These are phyloP conservation scores for Neocrepidodera transversa DNA, from an alignment of 2,888 invertebrate genomes.

Conservation along the genomic window DNA sequence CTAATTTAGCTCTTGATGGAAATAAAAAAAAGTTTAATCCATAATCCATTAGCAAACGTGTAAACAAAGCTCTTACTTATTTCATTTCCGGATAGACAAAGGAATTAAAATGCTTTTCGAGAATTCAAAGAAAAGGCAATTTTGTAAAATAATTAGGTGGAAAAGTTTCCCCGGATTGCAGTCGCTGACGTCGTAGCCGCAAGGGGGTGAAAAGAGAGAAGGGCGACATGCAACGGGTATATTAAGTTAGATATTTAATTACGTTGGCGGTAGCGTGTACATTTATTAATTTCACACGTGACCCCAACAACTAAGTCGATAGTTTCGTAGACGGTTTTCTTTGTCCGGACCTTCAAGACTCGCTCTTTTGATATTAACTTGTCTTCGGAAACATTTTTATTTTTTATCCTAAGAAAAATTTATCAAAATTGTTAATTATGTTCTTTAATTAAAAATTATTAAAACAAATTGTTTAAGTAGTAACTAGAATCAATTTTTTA, in stretches of 20 bases:
- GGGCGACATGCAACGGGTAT: slow-evolving; percentile 52
- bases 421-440: no score
- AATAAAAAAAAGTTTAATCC: slow-evolving; percentile 17
- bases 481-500: no score
- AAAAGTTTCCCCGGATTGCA: slow-evolving; percentile 39
- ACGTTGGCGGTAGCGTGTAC: slow-evolving; percentile 54
- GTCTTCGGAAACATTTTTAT: not conserved
- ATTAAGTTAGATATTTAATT: slow-evolving; percentile 59
- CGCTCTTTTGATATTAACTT: slow-evolving; percentile 2
- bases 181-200: slow-evolving; percentile 31
- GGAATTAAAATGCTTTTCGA: slow-evolving; percentile 37
- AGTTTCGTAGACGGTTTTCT: slow-evolving; percentile 43
- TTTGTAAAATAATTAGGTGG: slow-evolving; percentile 42
- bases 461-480: no score
- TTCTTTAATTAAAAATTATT: no score
- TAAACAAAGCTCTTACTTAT: slow-evolving; percentile 36
- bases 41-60: slow-evolving; percentile 31
- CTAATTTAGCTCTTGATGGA: slow-evolving; percentile 8
- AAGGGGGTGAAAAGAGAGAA: slow-evolving; percentile 28
- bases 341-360: slow-evolving; percentile 7
- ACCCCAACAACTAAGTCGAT: slow-evolving; percentile 48
- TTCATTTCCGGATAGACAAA: slow-evolving; percentile 38
- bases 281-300: slow-evolving; percentile 60
- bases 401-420: no score
- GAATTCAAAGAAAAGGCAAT: slow-evolving; percentile 39